Percentiles rank a stretch among this genome's conserved stretches.
Evolutionary conservation across 1,140 invertebrate species (phyloP).

Genomic region (Leptoteleia sp.): DNA sequence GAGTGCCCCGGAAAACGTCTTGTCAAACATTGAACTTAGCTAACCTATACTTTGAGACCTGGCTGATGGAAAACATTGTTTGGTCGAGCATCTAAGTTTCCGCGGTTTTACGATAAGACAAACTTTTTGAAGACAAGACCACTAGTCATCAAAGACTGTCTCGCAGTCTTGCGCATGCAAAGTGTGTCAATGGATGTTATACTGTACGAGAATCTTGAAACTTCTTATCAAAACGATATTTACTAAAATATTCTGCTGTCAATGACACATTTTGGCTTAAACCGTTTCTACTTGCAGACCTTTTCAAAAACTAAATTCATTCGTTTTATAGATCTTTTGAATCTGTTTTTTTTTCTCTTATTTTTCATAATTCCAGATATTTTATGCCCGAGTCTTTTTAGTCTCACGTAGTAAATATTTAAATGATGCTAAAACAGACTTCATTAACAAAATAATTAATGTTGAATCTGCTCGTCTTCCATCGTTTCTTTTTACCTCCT

Average conservation of each 20-base stretch:
- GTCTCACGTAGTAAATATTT: neutral
- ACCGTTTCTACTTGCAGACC: neutral
- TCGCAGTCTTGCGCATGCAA: conserved; percentile 43
- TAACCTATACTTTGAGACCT: conserved; percentile 55
- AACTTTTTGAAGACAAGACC: conserved; percentile 65
- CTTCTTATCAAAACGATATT: conserved; percentile 54
- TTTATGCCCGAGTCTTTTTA: too few species aligned
- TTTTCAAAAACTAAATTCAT: neutral
- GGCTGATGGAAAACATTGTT: conserved; percentile 66
- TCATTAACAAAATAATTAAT: conserved; percentile 49
- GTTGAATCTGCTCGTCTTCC: conserved; percentile 29
- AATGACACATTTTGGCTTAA: conserved; percentile 28
- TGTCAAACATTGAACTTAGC: conserved; percentile 68
- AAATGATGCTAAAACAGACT: neutral
- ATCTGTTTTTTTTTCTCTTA: too few species aligned
- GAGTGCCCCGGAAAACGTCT: conserved; percentile 67
- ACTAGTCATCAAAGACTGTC: conserved; percentile 56
- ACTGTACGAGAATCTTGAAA: conserved; percentile 32
- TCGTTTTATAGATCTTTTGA: neutral
- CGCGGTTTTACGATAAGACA: conserved; percentile 67
- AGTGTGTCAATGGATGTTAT: conserved; percentile 48
- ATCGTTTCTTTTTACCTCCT: conserved; percentile 14
- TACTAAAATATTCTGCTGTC: conserved; percentile 14
- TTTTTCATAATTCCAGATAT: too few species aligned
- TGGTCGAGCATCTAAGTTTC: conserved; percentile 66